Base-by-base conservation (phyloP, 2,888 invertebrate species). In the Copidosoma aretas region DNA sequence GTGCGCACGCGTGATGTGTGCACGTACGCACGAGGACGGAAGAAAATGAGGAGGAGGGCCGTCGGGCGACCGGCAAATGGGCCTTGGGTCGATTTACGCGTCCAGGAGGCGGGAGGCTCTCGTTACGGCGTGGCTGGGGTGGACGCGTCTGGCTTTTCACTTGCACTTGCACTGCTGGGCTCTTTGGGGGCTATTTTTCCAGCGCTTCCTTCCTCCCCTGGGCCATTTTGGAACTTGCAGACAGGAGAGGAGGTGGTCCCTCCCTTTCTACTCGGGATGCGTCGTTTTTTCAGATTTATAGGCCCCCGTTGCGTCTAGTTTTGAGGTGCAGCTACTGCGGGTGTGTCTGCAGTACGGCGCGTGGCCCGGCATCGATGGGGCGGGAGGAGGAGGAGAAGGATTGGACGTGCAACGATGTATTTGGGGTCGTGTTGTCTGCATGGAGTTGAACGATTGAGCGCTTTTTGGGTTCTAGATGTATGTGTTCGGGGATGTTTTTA, bases 81-180 rank as follows among this genome's bases (percentile, higher is more conserved):
- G 43, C 54, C 59, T 59, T 62, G 62, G 57, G 64, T 70, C 60
- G 64, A 70, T 70, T 70, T 70, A 70, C 70, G 64, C 60, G 32
- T 12, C 21, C 17, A 5, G 17, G 51, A 12, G 52, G 19, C 52
- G 17, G 25, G 43, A 32, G 32, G 3, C 4, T 46, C 43, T 12
- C 12, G 12, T 46, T 46, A 2, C 43, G 43, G 43, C 22, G 14
- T 41, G n/a, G 4, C 19, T 8, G 32, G 8, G 8, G 4, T 32
- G 32, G 32, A 32, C 32, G 32, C 15, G 8, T 3, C 12, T 3
- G 8, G 14, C 43, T 46, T 17, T 46, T 17, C 17, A 14, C 17
- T 17, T 56, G 64, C 61, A 70, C 64, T 67, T 64, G 67, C 46
- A 19, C 54, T 25, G 54, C 21, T 25, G 17, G 58, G 60, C 51